Conservation (phyloP, 2,888 invertebrate genomes). For the Quadriops clusia region DNA sequence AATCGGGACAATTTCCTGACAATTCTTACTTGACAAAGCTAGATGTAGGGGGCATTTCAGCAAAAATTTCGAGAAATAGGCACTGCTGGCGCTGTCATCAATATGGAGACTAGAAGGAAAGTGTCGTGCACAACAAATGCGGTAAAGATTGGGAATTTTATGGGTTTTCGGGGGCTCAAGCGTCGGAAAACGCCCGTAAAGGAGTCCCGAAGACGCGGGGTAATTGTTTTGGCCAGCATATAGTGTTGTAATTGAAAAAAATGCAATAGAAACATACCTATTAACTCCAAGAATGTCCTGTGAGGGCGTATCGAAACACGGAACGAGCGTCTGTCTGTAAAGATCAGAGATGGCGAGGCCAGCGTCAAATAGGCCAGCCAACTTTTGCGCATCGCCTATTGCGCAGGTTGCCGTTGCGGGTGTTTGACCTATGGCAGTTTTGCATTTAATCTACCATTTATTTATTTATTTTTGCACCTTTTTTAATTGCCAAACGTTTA, state of each 20-base stretch:
- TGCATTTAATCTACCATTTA: constrained; percentile 3
- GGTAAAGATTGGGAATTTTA: constrained; percentile 12
- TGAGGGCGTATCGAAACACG: constrained; percentile 47
- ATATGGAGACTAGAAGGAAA: constrained; percentile 38
- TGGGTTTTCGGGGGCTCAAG: constrained; percentile 4
- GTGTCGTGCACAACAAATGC: constrained; percentile 19
- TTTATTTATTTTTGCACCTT: no score
- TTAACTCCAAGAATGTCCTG: constrained; percentile 43
- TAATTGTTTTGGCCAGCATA: neutral
- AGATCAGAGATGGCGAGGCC: constrained; percentile 40
- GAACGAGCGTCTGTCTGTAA: constrained; percentile 32
- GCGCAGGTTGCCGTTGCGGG: constrained; percentile 13
- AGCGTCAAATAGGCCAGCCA: constrained; percentile 24
- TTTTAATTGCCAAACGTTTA: no score
- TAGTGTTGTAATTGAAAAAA: constrained; percentile 12
- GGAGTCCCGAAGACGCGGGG: neutral
- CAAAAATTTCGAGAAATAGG: constrained; percentile 55
- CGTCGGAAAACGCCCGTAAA: constrained; percentile 3
- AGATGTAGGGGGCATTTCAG: constrained; percentile 51
- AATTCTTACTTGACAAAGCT: constrained; percentile 36
- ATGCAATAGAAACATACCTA: constrained; percentile 26
- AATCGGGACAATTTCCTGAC: constrained; percentile 32
- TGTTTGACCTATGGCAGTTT: constrained; percentile 14
- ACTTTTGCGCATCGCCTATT: constrained; percentile 13
- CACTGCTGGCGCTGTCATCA: constrained; percentile 59